Conservation (phyloP, 2,797 vertebrate genomes). For the Aselliscus stoliczkanus region DNA sequence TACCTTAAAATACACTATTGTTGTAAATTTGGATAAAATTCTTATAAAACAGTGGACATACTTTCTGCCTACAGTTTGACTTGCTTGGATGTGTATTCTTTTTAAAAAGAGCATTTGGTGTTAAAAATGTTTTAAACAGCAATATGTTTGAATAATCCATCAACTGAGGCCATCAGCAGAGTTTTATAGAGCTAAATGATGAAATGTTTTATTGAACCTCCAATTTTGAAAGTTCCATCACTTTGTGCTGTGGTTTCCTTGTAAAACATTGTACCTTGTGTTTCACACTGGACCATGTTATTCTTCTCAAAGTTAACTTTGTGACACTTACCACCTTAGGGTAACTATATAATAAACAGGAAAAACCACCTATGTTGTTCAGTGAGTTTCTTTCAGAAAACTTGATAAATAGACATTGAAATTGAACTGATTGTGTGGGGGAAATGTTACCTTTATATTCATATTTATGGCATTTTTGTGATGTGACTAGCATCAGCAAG, state of each 20-base stretch:
- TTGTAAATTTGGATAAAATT: slow-evolving; percentile 75
- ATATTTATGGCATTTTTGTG: neutral
- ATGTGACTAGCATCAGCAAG: neutral
- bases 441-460: neutral
- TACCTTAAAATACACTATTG: slow-evolving; percentile 73
- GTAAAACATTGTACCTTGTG: slow-evolving; percentile 76
- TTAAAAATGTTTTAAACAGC: slow-evolving; percentile 55
- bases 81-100: slow-evolving; percentile 69
- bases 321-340: slow-evolving; percentile 78
- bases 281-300: slow-evolving; percentile 77
- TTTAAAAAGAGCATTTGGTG: slow-evolving; percentile 69
- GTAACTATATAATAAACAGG: slow-evolving; percentile 82
- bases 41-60: slow-evolving; percentile 65
- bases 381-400: slow-evolving; percentile 80
- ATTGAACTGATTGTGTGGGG: neutral
- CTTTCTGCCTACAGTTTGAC: slow-evolving; percentile 66
- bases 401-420: slow-evolving; percentile 15
- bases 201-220: slow-evolving; percentile 68
- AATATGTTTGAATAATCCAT: neutral
- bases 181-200: slow-evolving; percentile 60
- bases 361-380: slow-evolving; percentile 76
- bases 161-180: slow-evolving; percentile 17
- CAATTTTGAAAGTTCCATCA: slow-evolving; percentile 63
- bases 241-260: slow-evolving; percentile 75
- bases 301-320: slow-evolving; percentile 72